A percentile compares a stretch with the other conserved stretches of the same genome.
Evolutionary conservation across 2,797 vertebrate genomes (phyloP).

Genomic region (Rhinophrynus dorsalis): DNA sequence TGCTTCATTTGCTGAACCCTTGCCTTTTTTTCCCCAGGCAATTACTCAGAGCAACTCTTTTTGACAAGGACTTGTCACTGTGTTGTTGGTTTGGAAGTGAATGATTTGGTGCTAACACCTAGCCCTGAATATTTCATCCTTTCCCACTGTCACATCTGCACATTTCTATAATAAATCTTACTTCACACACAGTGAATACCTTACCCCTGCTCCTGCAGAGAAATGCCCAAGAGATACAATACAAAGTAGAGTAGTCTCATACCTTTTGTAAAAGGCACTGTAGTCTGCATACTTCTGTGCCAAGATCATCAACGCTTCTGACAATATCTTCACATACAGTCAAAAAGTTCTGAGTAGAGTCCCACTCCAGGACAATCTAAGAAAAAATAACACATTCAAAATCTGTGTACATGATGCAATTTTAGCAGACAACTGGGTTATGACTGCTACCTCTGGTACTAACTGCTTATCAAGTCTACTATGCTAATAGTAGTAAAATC

Average conservation of each 20-base stretch:
- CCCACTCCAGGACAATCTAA: slow-evolving; percentile 82
- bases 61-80: slow-evolving; percentile 80
- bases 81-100: slow-evolving; percentile 74
- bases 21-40: slow-evolving; percentile 61
- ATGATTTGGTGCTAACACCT: slow-evolving; percentile 88
- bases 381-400: too few relatives aligned
- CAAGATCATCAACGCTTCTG: slow-evolving; percentile 71
- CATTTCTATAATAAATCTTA: slow-evolving; percentile 61
- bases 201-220: slow-evolving; percentile 40
- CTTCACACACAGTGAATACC: neutral
- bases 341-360: slow-evolving; percentile 72
- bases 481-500: too few relatives aligned
- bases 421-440: neutral
- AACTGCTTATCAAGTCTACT: too few relatives aligned
- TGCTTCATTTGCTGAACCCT: slow-evolving; percentile 66
- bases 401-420: neutral
- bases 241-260: slow-evolving; percentile 25
- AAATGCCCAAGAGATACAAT: neutral
- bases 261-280: slow-evolving; percentile 82
- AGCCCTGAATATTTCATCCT: slow-evolving; percentile 79
- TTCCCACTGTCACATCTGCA: slow-evolving; percentile 62
- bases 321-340: slow-evolving; percentile 77
- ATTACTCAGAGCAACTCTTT: slow-evolving; percentile 77
- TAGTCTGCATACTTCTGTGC: slow-evolving; percentile 80
- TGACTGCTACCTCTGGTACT: too few relatives aligned